Percentiles rank a stretch among this genome's conserved stretches.
Conservation (phyloP, 2,888 invertebrate species). For the Andrena camellia region DNA sequence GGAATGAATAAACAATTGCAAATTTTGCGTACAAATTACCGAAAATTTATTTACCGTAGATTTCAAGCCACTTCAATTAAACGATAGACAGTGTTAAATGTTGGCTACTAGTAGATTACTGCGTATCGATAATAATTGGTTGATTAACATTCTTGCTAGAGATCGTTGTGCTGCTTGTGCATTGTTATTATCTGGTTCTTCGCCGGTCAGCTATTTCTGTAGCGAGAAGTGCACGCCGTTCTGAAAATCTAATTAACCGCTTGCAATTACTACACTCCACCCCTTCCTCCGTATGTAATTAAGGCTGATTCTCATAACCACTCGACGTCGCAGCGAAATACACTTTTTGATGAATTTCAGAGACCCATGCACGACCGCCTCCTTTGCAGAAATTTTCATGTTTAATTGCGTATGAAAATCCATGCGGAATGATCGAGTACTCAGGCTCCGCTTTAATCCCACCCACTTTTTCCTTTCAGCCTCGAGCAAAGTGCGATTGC, state of each 20-base stretch:
- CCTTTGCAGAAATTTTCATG: conserved; percentile 37
- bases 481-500: conserved; percentile 17
- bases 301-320: conserved; percentile 60
- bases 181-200: conserved; percentile 47
- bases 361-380: conserved; percentile 19
- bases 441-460: background rate
- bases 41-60: no score
- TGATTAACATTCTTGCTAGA: conserved; percentile 1
- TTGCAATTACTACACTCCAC: conserved; percentile 56
- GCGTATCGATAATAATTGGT: conserved; percentile 9
- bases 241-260: conserved; percentile 69
- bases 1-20: no score
- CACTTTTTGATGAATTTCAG: conserved; percentile 53
- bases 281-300: conserved; percentile 53
- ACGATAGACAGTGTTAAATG: no score
- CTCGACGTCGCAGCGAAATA: conserved; percentile 34
- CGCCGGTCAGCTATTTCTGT: conserved; percentile 56
- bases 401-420: conserved; percentile 46
- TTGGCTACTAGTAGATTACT: background rate
- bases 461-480: background rate
- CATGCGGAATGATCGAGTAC: conserved; percentile 29
- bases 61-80: no score
- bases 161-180: conserved; percentile 33
- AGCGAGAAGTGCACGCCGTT: conserved; percentile 30
- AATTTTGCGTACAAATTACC: no score